Evolutionary conservation across 2,113 vertebrate species (phyloP), one percentile per base, ranked within the genome.

Genomic region (Triplophysa tibetana): DNA sequence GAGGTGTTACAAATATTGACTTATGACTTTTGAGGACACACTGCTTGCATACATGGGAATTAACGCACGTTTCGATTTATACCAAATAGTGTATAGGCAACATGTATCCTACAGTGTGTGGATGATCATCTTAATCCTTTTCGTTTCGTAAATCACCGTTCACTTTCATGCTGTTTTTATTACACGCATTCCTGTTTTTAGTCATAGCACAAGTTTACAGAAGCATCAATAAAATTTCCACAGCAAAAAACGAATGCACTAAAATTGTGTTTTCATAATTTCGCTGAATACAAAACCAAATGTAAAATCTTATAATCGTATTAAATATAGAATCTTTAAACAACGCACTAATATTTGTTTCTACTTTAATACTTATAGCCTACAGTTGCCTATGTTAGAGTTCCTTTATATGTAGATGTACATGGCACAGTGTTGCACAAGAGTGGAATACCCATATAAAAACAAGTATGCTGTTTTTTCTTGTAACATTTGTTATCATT

Each of bases 11-110:
- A 79, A 63, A 73, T 67, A 83, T 74, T 26, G 24, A 16, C 10
- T 26, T 43, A 10, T 62, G 23, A 69, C 19, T 11, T 70, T 60
- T 69, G 26, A 26, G 11, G 58, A 33, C 58, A 61, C 33, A 14
- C 0, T 11, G 19, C 16, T 13, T 52, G 43, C 23, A 70, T 85
- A 85, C 84, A 86, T 86, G 89, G 89, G 88, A 90, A 90, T 85
- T 88, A 87, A 86, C 89, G 79, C 12, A 75, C 26, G 62, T 80
- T 82, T 85, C 78, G 64, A 8, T 82, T 75, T 43, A 38, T 11
- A 29, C 29, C 29, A 29, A 29, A 29, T 29, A 29, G 29, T 29
- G 26, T 29, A 29, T 29, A 29, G 4, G 4, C 29, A 29, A 4
- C 29, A 29, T 29, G 29, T 29, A 24, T 1, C 24, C 1, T 24